Percentiles rank a stretch among this genome's conserved stretches.
Conservation (phyloP, 2,888 invertebrate genomes). For the Aphrophora alni region DNA sequence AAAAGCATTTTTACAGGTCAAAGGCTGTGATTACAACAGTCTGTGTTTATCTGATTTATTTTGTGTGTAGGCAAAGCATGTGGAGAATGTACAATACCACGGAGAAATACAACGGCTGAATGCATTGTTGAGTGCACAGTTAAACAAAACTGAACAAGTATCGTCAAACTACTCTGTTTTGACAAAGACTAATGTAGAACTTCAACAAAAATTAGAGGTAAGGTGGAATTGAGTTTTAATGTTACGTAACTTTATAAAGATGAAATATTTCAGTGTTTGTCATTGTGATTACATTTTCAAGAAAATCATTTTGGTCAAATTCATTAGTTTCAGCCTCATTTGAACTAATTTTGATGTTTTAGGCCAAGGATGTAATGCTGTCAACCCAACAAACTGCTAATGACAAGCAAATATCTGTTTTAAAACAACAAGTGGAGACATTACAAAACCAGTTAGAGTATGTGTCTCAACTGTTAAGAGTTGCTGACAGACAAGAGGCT, state of each 20-base stretch:
- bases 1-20: too few species aligned
- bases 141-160: conserved; percentile 57
- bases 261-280: too few species aligned
- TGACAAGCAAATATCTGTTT: conserved; percentile 40
- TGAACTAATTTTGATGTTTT: too few species aligned
- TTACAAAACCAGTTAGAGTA: conserved; percentile 48
- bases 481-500: conserved; percentile 47
- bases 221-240: too few species aligned
- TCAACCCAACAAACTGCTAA: conserved; percentile 11
- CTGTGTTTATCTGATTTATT: too few species aligned
- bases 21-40: too few species aligned
- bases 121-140: conserved; percentile 57
- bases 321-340: too few species aligned
- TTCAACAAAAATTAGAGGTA: conserved; percentile 21
- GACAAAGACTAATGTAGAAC: not conserved
- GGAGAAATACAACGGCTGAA: conserved; percentile 82
- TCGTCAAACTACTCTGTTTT: conserved; percentile 55
- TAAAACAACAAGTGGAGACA: conserved; percentile 48
- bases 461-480: conserved; percentile 46
- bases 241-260: too few species aligned
- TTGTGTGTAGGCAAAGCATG: conserved; percentile 79
- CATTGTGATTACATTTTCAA: too few species aligned
- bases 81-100: conserved; percentile 85
- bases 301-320: too few species aligned
- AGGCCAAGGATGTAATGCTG: conserved; percentile 38